phyloP scores from a whole-genome alignment of 2,888 invertebrate species.

The Priapulus caudatus region DNA sequence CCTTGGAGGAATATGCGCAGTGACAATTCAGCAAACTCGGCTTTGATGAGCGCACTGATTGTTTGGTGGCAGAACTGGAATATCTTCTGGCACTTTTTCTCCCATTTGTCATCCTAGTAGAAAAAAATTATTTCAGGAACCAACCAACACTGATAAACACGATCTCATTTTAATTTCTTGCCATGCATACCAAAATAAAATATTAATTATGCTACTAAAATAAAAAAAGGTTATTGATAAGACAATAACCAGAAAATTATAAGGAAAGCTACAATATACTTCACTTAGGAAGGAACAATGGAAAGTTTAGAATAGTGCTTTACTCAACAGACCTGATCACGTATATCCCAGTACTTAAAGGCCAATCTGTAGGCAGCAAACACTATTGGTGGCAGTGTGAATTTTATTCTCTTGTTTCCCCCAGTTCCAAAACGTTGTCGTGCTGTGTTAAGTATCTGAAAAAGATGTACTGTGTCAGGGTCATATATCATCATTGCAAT shows the following conservation, averaged over 20 bases:
- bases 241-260: no score
- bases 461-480: no score
- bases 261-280: no score
- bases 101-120: slow-evolving; percentile 85
- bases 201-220: no score
- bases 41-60: slow-evolving; percentile 82
- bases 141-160: slow-evolving; percentile 5
- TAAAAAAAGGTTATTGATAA: no score
- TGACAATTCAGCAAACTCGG: slow-evolving; percentile 84
- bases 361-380: slow-evolving; percentile 86
- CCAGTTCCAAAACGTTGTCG: slow-evolving; percentile 82
- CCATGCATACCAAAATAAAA: no score
- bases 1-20: slow-evolving; percentile 88
- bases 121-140: no score
- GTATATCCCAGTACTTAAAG: slow-evolving; percentile 61
- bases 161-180: neutral
- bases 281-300: no score
- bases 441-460: slow-evolving; percentile 74
- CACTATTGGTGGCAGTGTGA: slow-evolving; percentile 82
- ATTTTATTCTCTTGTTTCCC: slow-evolving; percentile 71
- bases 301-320: no score
- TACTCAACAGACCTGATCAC: no score
- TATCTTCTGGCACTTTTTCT: slow-evolving; percentile 94
- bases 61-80: slow-evolving; percentile 96
- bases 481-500: no score